Evolutionary conservation across 2,888 invertebrate species (phyloP).

Genomic region (Peribatodes rhomboidaria): DNA sequence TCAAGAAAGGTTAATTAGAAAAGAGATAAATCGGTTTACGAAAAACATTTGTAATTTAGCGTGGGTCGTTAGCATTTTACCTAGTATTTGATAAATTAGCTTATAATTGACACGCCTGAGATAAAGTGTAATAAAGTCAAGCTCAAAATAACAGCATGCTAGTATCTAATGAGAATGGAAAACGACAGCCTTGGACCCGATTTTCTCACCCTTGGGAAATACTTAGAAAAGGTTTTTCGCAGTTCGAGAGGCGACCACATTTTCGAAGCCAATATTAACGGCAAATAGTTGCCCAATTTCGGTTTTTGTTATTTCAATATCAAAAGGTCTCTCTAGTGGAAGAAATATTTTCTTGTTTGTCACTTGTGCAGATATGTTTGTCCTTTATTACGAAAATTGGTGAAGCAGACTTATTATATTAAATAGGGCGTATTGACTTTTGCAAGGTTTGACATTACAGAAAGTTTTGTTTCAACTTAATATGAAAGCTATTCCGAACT

Average conservation of each 20-base stretch:
- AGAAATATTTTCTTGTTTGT: slow-evolving; percentile 28
- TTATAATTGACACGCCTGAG: neutral
- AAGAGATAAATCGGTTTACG: slow-evolving; percentile 1
- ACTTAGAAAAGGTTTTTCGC: slow-evolving; percentile 55
- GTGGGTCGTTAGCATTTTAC: neutral
- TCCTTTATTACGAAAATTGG: slow-evolving; percentile 22
- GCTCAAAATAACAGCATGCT: slow-evolving; percentile 51
- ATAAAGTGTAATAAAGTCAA: neutral
- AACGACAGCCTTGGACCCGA: slow-evolving; percentile 55
- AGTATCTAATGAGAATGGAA: slow-evolving; percentile 61
- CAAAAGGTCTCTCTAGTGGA: slow-evolving; percentile 29
- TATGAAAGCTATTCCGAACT: too few relatives aligned
- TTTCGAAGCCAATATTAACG: slow-evolving; percentile 40
- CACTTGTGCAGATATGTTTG: slow-evolving; percentile 23
- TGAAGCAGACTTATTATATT: slow-evolving; percentile 4
- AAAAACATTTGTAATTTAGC: neutral
- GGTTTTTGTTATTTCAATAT: slow-evolving; percentile 37
- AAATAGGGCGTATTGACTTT: neutral
- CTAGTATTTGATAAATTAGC: neutral
- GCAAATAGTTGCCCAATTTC: slow-evolving; percentile 41
- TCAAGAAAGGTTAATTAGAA: neutral
- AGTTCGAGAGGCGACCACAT: slow-evolving; percentile 48
- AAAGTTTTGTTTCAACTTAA: too few relatives aligned
- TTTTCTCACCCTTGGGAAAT: slow-evolving; percentile 60
- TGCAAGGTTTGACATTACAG: neutral